phyloP scores from a whole-genome alignment of 2,888 invertebrate species.

The Drosophila robusta region DNA sequence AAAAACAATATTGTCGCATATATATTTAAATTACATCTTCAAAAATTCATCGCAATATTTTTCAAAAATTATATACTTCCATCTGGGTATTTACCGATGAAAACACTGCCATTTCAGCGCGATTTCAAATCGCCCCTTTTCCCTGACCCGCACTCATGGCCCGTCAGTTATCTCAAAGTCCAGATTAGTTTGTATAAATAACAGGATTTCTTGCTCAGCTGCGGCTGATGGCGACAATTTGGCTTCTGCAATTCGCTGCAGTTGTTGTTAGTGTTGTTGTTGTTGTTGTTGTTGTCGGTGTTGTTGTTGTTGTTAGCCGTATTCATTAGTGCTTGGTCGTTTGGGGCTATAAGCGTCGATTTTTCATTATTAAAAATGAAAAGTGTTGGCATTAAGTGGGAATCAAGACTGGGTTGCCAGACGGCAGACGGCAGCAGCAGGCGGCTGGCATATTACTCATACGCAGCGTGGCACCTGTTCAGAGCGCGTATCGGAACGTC shows the following conservation, averaged over 20 bases:
- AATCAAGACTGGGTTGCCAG: slow-evolving; percentile 32
- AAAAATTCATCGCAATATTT: no score
- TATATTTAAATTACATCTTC: no score
- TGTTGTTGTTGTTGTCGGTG: slow-evolving; percentile 2
- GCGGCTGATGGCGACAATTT: slow-evolving; percentile 45
- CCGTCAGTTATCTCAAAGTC: slow-evolving; percentile 24
- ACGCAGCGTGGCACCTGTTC: slow-evolving; percentile 69
- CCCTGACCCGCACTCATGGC: no score
- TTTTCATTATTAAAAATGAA: slow-evolving; percentile 69
- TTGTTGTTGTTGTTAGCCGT: slow-evolving; percentile 12
- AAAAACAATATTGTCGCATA: no score
- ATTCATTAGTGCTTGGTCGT: slow-evolving; percentile 52
- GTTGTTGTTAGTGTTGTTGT: slow-evolving; percentile 1
- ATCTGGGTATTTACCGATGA: background rate
- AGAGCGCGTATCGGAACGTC: slow-evolving; percentile 15
- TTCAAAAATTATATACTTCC: no score
- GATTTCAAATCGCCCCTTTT: background rate
- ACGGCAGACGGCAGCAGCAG: slow-evolving; percentile 20
- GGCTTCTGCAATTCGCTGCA: slow-evolving; percentile 42
- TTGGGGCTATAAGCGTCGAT: slow-evolving; percentile 40
- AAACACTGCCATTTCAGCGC: background rate
- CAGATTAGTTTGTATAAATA: slow-evolving; percentile 41
- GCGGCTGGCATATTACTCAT: slow-evolving; percentile 58
- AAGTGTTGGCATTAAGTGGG: slow-evolving; percentile 70
- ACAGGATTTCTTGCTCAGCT: slow-evolving; percentile 48